These are phyloP conservation scores for Indri indri DNA, from an alignment of 2,113 vertebrate species.

Conservation along the genomic window DNA sequence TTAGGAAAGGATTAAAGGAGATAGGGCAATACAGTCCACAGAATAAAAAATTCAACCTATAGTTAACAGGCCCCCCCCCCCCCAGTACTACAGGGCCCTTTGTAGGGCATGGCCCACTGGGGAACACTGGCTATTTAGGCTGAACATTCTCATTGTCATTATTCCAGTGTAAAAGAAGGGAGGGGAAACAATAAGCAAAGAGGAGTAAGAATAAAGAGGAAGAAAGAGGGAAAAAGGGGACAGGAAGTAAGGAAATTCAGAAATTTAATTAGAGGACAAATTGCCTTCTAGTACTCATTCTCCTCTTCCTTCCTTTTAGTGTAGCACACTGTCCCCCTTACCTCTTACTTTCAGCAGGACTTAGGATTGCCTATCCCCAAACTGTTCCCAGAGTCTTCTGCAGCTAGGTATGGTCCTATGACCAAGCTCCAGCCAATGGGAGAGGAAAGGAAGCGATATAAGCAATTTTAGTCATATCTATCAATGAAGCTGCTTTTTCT, in stretches of 20 bases:
- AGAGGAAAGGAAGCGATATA: not conserved
- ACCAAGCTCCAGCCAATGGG: not conserved
- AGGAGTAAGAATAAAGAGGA: not conserved
- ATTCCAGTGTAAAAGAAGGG: not conserved
- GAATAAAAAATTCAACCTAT: not conserved
- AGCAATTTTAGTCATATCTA: not conserved
- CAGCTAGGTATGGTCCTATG: not conserved
- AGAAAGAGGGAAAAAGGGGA: not conserved
- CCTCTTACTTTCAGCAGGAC: not conserved
- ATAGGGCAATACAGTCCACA: not conserved
- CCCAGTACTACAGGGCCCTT: not conserved
- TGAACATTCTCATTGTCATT: not conserved
- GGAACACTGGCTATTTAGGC: not conserved
- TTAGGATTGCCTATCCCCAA: not conserved
- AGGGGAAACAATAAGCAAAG: not conserved
- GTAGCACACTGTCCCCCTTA: not conserved
- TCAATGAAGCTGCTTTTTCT: not conserved
- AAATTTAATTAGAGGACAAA: conserved; percentile 16
- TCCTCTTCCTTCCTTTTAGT: not conserved
- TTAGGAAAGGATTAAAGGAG: not conserved
- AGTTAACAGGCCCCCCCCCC: not conserved
- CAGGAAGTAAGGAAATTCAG: not conserved
- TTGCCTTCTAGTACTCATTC: not conserved
- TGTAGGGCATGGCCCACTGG: not conserved
- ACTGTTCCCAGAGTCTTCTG: not conserved